Conservation (phyloP, 2,888 invertebrate genomes). For the Cybosia mesomella region DNA sequence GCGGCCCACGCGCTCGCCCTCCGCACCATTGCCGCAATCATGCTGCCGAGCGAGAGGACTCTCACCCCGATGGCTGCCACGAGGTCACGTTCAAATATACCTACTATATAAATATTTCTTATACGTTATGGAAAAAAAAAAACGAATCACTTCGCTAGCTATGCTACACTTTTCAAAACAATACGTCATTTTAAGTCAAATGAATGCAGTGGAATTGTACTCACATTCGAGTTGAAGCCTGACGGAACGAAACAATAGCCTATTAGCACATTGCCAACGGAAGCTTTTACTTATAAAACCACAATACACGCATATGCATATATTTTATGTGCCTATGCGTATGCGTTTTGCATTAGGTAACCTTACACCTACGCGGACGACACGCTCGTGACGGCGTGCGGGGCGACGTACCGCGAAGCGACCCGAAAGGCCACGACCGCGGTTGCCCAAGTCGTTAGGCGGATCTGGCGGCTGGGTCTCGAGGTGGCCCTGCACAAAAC, state of each 20-base stretch:
- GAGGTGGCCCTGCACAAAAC: no score
- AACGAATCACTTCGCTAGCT: not conserved
- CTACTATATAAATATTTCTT: not conserved
- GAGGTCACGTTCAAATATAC: no score
- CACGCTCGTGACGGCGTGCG: no score
- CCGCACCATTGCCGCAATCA: no score
- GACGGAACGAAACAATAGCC: conserved; percentile 38
- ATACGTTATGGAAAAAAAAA: not conserved
- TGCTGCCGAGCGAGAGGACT: no score
- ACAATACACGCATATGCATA: conserved; percentile 10
- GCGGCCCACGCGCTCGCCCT: no score
- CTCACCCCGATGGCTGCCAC: no score
- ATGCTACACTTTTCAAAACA: not conserved
- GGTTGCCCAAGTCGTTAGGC: no score
- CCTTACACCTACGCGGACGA: no score
- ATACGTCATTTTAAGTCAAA: conserved; percentile 14
- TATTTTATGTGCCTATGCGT: not conserved
- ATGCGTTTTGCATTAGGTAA: not conserved
- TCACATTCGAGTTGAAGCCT: conserved; percentile 9
- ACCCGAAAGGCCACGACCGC: no score
- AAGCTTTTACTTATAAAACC: conserved; percentile 27
- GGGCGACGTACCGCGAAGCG: no score
- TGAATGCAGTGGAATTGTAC: conserved; percentile 10
- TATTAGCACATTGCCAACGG: conserved; percentile 25
- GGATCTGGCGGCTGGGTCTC: no score